Evolutionary conservation across 2,888 invertebrate genomes (phyloP).

Genomic region (Mamestra brassicae): DNA sequence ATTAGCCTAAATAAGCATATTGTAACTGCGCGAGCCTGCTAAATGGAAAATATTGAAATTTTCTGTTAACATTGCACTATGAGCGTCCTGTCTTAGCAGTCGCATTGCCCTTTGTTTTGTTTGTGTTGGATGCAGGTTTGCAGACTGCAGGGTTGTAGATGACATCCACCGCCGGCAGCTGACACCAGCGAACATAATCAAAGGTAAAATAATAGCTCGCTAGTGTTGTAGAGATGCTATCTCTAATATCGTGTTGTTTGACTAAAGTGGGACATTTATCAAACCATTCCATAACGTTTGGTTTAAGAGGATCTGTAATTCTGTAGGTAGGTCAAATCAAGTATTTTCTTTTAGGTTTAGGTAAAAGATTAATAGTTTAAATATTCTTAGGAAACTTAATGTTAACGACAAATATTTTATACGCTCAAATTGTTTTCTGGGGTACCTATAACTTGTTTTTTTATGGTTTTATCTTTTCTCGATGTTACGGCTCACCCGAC

Average conservation of each 20-base stretch:
- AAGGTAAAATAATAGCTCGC: conserved; percentile 1
- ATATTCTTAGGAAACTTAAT: background rate
- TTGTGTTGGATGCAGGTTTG: conserved; percentile 1
- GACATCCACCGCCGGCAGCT: background rate
- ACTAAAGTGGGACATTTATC: no score
- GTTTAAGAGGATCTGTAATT: no score
- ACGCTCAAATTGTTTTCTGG: background rate
- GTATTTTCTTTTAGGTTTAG: no score
- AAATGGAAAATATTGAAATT: conserved; percentile 1
- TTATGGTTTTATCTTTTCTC: no score
- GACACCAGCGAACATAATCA: background rate
- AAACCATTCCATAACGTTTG: background rate
- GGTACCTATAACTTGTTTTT: background rate
- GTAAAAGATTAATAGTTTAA: background rate
- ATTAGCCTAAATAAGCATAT: conserved; percentile 54
- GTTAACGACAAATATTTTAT: background rate
- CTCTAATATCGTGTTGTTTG: background rate
- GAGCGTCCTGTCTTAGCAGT: background rate
- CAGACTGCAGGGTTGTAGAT: background rate
- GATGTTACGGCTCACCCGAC: no score
- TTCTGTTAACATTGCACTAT: conserved; percentile 11
- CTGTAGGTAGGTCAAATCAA: no score
- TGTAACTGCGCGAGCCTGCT: conserved; percentile 10
- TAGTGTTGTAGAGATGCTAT: background rate
- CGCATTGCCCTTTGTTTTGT: background rate